Base-by-base conservation (phyloP, 2,888 invertebrate genomes). In the Tetrapedia diversipes region DNA sequence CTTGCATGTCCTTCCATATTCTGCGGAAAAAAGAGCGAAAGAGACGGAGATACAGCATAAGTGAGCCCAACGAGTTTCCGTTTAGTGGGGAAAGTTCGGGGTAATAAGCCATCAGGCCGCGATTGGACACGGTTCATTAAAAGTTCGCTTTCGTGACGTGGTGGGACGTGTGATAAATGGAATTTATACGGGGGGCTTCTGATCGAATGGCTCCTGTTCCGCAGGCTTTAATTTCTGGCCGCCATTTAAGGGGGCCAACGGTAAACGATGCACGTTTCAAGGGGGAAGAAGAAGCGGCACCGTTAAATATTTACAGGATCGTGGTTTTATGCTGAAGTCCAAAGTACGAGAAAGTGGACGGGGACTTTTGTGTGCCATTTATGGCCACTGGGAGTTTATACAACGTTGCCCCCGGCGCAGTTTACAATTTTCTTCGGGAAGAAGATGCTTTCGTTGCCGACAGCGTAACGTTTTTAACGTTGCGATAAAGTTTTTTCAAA, bases 1-100 rank as follows among this genome's bases (percentile, higher is more conserved):
- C 87, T 93, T 94, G 91, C 96, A 96, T 27, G 94, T 93, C 83
- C 96, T 94, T 75, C 96, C 96, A 90, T 96, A 96, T 92, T 96
- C 96, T 96, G 92, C 1, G 81, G 85, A 11, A 45, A 74, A 34
- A 76, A 14, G 34, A 19, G 19, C 14, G n/a, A n/a, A n/a, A n/a
- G n/a, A n/a, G n/a, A n/a, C n/a, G n/a, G n/a, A n/a, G n/a, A n/a
- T n/a, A n/a, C n/a, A n/a, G n/a, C n/a, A n/a, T n/a, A n/a, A n/a
- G n/a, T n/a, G n/a, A n/a, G n/a, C n/a, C n/a, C n/a, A 22, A 32
- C 41, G 43, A 75, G 43, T 47, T 77, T 39, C 47, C 76, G 61
- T 47, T 76, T 64, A 77, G 63, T 77, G 57, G 68, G 19, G 14
- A 64, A 77, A 77, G 63, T 76, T 77, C 41, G n/a, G n/a, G 47